Evolutionary conservation across 2,888 invertebrate genomes (phyloP).

Genomic region (Meiosimyza platycephala): DNA sequence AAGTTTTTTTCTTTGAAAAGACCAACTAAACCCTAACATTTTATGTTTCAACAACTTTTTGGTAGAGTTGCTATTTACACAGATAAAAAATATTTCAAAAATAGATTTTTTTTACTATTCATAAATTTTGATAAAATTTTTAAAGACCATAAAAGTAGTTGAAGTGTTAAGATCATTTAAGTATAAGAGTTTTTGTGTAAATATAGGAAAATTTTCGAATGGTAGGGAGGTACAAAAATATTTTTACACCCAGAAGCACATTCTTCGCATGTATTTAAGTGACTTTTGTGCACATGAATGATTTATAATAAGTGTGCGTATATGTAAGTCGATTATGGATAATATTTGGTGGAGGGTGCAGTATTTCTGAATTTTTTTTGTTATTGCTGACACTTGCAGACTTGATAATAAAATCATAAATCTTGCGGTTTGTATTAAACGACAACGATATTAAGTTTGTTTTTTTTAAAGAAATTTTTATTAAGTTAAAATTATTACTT

Average conservation of each 20-base stretch:
- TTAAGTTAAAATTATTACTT: no score
- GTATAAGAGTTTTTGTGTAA: no score
- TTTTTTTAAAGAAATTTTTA: no score
- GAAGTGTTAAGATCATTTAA: no score
- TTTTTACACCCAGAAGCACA: neutral
- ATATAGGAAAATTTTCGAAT: no score
- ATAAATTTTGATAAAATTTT: neutral
- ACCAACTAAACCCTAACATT: no score
- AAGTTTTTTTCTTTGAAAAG: no score
- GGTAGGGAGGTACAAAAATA: no score
- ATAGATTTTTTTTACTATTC: neutral
- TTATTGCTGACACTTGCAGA: conserved; percentile 13
- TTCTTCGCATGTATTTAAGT: neutral
- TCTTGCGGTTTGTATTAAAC: neutral
- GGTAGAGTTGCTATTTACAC: no score
- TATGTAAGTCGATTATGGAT: neutral
- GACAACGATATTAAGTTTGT: neutral
- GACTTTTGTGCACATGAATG: conserved; percentile 31
- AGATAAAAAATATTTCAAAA: neutral
- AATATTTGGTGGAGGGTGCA: neutral
- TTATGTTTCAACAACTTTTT: no score
- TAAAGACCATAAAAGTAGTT: no score
- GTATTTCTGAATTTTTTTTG: neutral
- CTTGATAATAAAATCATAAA: conserved; percentile 29
- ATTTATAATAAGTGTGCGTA: neutral